Base-by-base conservation (phyloP, 2,888 invertebrate genomes). In the Aplocera efformata region DNA sequence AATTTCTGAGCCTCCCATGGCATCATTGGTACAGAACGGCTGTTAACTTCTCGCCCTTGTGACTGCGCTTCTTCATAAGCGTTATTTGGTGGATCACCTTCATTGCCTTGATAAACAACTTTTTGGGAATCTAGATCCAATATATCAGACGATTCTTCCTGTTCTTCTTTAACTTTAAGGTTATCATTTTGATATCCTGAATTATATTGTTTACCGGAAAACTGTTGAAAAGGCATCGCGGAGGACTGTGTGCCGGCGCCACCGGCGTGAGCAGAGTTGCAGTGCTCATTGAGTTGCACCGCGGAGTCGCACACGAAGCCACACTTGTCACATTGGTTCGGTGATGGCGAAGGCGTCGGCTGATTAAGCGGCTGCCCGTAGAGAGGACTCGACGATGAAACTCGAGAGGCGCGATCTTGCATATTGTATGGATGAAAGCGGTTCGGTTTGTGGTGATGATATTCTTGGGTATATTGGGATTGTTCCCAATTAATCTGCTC, bases 41-140 rank as follows among this genome's bases (percentile, higher is more conserved):
- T 80, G 41, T 80, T 90, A 0, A 81, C 79, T 60, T 89, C 88
- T 6, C 88, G 74, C 8, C 73, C 77, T 59, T 79, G 83, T 9
- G 77, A 45, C 7, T 77, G 65, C 4, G 78, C 50, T 44, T 82
- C 84, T 41, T 89, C 88, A 53, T 81, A 86, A 2, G 72, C 54
- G 6, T 74, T 58, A 8, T 85, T 80, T 27, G 72, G 74, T 35
- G 72, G 75, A 22, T 88, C 88, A 37, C 89, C 89, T 58, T 89
- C 91, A 58, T 90, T 90, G 41, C 91, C 91, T 53, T 91, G 90
- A 61, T 92, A 94, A 1, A 96, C 95, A 51, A 96, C 95, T 82
- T 96, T 96, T 68, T 96, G 96, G 1, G 96, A 96, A 71, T 96
- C 96, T 47, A 96, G 83, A 72, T 96, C 96, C 38, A 96, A 88